Evolutionary conservation across 2,113 vertebrate species (phyloP).

Genomic region (Alouatta palliata): DNA sequence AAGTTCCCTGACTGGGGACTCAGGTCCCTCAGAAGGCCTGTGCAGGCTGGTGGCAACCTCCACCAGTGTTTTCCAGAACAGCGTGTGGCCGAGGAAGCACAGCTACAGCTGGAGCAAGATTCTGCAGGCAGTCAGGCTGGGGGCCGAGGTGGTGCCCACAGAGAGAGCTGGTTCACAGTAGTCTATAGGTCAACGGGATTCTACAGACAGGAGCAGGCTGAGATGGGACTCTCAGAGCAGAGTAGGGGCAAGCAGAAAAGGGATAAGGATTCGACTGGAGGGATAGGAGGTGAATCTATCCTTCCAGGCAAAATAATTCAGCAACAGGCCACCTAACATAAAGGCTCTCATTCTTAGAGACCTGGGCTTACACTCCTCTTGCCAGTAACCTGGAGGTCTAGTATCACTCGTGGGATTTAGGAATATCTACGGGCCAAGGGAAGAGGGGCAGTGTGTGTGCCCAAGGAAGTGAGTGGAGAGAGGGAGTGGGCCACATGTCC

Average conservation of each 20-base stretch:
- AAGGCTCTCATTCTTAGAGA: background rate
- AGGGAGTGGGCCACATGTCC: background rate
- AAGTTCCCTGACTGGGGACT: background rate
- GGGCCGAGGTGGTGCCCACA: accelerated
- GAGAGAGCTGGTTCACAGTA: accelerated
- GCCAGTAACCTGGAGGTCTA: background rate
- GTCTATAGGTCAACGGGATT: background rate
- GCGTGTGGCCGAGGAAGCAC: accelerated
- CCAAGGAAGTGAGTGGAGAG: accelerated
- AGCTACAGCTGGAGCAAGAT: too few relatives aligned
- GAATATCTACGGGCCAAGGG: background rate
- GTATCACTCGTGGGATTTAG: background rate
- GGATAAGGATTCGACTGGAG: background rate
- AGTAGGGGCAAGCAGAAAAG: background rate
- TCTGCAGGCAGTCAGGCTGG: background rate
- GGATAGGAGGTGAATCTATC: accelerated
- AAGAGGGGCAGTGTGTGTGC: background rate
- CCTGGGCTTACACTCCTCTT: background rate
- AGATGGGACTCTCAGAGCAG: background rate
- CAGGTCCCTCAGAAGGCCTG: background rate
- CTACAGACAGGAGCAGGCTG: background rate
- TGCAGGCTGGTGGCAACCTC: background rate
- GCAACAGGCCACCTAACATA: background rate
- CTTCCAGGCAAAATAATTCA: background rate
- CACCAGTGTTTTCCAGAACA: background rate